phyloP scores from a whole-genome alignment of 1,140 invertebrate genomes.

The Drosophila fuyamai region DNA sequence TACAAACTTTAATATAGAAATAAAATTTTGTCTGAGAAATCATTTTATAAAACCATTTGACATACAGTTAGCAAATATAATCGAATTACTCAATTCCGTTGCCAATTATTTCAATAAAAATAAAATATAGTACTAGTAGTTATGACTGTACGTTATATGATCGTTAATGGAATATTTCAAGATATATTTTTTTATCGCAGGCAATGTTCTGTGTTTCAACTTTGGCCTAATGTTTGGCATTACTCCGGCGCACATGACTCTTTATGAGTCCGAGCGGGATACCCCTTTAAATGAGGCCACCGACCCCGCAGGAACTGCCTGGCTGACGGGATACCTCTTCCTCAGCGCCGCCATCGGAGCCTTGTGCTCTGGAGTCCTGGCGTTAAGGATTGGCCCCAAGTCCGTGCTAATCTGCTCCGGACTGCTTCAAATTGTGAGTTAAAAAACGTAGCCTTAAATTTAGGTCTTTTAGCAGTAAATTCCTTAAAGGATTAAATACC shows the following conservation, averaged over 20 bases:
- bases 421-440: conserved; percentile 72
- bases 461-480: no score
- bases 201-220: conserved; percentile 72
- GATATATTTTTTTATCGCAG: conserved; percentile 18
- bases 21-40: not conserved
- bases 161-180: no score
- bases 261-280: conserved; percentile 56
- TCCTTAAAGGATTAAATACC: no score
- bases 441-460: no score
- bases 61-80: no score
- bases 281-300: conserved; percentile 57
- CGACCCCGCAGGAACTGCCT: conserved; percentile 49
- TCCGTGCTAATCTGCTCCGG: conserved; percentile 67
- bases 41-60: no score
- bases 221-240: conserved; percentile 78
- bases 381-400: conserved; percentile 70
- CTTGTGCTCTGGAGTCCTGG: conserved; percentile 53
- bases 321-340: conserved; percentile 66
- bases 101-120: no score
- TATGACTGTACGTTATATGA: no score
- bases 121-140: no score
- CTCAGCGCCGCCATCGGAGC: conserved; percentile 63
- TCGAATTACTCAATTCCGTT: no score
- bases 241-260: conserved; percentile 63
- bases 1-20: no score